These are phyloP conservation scores for Strix uralensis DNA, from an alignment of 2,113 vertebrate species.

Conservation along the genomic window DNA sequence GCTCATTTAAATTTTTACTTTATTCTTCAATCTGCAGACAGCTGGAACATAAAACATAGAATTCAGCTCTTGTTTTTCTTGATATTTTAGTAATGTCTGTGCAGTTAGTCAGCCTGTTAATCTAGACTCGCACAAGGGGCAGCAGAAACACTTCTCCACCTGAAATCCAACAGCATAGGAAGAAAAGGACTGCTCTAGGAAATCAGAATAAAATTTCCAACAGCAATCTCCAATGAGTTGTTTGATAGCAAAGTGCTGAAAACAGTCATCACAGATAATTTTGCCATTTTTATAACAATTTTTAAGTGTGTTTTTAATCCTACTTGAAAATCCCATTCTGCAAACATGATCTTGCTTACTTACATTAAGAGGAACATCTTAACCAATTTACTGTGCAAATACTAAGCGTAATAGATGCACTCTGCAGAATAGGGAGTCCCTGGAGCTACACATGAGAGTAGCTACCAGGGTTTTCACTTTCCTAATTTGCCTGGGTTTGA, in stretches of 20 bases:
- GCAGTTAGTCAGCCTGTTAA: background rate
- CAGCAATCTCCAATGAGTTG: background rate
- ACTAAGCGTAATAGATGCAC: background rate
- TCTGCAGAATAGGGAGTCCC: background rate
- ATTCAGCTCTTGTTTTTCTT: slow-evolving; percentile 45
- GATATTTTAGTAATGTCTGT: background rate
- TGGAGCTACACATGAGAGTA: background rate
- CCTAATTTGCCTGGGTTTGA: background rate
- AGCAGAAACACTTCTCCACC: background rate
- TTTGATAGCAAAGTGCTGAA: background rate
- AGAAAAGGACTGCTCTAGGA: background rate
- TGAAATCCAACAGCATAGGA: background rate
- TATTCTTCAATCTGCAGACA: slow-evolving; percentile 35
- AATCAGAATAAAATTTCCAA: background rate
- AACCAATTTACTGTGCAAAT: background rate
- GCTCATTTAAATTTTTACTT: slow-evolving; percentile 59
- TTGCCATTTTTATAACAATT: background rate
- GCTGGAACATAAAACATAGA: slow-evolving; percentile 32
- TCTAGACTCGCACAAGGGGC: background rate
- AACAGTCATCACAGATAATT: background rate
- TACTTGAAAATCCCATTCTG: background rate
- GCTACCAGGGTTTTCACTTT: background rate
- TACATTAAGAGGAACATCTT: background rate
- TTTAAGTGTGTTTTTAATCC: background rate
- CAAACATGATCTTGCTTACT: background rate